Evolutionary conservation across 2,797 vertebrate species (phyloP).

Genomic region (Oophaga sylvatica): DNA sequence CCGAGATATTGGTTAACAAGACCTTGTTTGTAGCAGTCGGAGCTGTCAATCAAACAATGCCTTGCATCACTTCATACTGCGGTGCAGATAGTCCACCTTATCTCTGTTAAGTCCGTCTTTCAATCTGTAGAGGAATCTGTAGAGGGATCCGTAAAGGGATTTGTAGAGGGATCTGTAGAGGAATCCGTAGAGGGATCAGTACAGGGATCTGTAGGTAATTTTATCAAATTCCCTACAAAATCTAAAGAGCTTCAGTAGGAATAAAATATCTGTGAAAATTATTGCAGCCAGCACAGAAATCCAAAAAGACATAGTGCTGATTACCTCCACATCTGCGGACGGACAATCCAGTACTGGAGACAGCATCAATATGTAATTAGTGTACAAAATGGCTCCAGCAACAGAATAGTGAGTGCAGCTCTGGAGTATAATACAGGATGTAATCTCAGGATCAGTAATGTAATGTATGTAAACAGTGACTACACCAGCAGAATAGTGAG

Average conservation of each 20-base stretch:
- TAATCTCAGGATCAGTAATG: too few relatives aligned
- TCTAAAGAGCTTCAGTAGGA: not conserved
- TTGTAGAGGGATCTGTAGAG: slow-evolving; percentile 16
- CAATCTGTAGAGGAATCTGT: slow-evolving; percentile 37
- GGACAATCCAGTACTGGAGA: not conserved
- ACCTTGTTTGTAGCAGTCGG: not conserved
- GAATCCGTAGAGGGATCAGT: slow-evolving; percentile 14
- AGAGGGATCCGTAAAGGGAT: slow-evolving; percentile 13
- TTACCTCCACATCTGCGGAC: not conserved
- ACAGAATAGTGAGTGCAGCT: too few relatives aligned
- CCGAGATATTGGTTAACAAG: not conserved
- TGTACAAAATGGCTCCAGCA: too few relatives aligned
- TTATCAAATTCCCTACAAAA: not conserved
- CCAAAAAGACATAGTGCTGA: not conserved
- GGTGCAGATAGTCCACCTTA: slow-evolving; percentile 42
- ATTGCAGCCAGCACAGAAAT: not conserved
- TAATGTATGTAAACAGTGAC: too few relatives aligned
- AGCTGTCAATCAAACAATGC: slow-evolving; percentile 36
- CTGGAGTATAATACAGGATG: too few relatives aligned
- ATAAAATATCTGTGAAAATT: not conserved
- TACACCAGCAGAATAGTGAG: too few relatives aligned
- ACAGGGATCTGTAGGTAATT: slow-evolving; percentile 30
- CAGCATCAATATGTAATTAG: too few relatives aligned
- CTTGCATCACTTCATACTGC: slow-evolving; percentile 2
- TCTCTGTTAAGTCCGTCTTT: slow-evolving; percentile 18